A percentile compares a stretch with the other conserved stretches of the same genome.
These are phyloP conservation scores for Lontra canadensis DNA, from an alignment of 2,113 vertebrate genomes.

Conservation along the genomic window DNA sequence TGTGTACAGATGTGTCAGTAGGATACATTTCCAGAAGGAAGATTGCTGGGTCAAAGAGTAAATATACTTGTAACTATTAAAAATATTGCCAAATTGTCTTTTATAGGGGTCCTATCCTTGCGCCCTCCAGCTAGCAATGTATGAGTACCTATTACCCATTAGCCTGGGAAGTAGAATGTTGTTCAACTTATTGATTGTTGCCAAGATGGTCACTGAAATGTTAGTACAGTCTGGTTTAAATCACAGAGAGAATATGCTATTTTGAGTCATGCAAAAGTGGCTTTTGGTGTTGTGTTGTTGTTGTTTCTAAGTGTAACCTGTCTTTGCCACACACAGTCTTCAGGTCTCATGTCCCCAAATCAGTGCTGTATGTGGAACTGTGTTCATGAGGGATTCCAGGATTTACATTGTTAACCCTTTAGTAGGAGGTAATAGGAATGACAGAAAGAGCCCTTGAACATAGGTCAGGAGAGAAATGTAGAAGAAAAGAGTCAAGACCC, in stretches of 20 bases:
- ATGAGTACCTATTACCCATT: neutral
- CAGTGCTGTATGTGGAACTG: neutral
- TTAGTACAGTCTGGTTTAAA: neutral
- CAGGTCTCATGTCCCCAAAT: neutral
- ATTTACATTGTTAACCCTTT: neutral
- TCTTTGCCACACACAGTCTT: neutral
- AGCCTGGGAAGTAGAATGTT: neutral
- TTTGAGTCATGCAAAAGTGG: neutral
- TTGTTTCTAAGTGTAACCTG: neutral
- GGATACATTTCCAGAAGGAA: slow-evolving; percentile 49
- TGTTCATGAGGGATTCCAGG: neutral
- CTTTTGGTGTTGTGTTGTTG: neutral
- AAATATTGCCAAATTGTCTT: slow-evolving; percentile 50
- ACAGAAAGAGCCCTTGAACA: neutral
- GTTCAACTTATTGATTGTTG: slow-evolving; percentile 1
- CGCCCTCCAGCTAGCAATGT: neutral
- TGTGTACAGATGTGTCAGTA: slow-evolving; percentile 28
- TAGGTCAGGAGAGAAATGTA: neutral
- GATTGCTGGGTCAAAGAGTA: slow-evolving; percentile 47
- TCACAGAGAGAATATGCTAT: neutral
- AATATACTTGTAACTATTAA: slow-evolving; percentile 61
- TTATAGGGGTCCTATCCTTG: neutral
- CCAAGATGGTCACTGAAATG: neutral
- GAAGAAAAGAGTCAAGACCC: neutral
- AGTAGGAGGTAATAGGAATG: neutral